Evolutionary conservation across 2,797 vertebrate species (phyloP).

Genomic region (Cossypha niveicapilla): DNA sequence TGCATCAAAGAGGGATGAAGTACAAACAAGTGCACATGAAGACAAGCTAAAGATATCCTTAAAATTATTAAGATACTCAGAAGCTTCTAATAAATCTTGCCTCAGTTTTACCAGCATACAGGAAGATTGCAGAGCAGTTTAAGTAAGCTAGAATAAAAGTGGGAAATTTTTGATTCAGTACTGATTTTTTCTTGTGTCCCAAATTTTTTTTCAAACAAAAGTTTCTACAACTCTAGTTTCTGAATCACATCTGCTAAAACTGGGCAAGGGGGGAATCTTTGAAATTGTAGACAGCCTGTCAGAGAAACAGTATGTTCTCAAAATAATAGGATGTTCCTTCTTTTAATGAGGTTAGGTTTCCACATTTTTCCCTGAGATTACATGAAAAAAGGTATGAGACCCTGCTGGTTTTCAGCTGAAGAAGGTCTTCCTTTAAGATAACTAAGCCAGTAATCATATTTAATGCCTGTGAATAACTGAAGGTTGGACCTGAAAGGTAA

Average conservation of each 20-base stretch:
- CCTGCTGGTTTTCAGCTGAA: not conserved
- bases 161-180: not conserved
- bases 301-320: not conserved
- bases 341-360: not conserved
- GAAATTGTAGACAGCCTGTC: not conserved
- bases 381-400: not conserved
- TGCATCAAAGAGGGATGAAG: not conserved
- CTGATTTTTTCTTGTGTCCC: not conserved
- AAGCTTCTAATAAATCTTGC: not conserved
- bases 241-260: not conserved
- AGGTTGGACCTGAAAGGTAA: not conserved
- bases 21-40: not conserved
- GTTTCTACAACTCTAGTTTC: not conserved
- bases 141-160: not conserved
- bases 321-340: not conserved
- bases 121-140: not conserved
- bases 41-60: not conserved
- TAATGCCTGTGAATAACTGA: not conserved
- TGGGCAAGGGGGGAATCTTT: not conserved
- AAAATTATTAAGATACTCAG: not conserved
- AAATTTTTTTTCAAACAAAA: not conserved
- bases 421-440: not conserved
- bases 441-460: not conserved
- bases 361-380: not conserved
- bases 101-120: not conserved